Conservation (phyloP, 2,797 vertebrate genomes). For the Dipus sagitta region DNA sequence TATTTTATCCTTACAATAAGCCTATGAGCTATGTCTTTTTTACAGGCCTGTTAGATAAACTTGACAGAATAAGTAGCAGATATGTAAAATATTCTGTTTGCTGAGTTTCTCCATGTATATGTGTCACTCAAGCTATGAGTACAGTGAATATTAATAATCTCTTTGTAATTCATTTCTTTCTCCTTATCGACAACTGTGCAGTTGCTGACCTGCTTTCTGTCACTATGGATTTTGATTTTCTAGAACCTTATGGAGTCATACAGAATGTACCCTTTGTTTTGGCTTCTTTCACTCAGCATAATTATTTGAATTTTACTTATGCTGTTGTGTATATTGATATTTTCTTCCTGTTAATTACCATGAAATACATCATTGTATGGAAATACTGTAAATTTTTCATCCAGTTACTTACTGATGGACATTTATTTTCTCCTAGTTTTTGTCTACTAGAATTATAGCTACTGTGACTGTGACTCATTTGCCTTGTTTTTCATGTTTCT, state of each 20-base stretch:
- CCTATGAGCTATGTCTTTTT: not conserved
- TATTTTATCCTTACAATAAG: slow-evolving; percentile 36
- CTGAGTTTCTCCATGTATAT: slow-evolving; percentile 46
- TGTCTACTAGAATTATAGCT: not conserved
- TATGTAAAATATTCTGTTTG: slow-evolving; percentile 9
- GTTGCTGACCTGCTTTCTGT: slow-evolving; percentile 64
- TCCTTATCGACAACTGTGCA: not conserved
- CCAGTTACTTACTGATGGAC: not conserved
- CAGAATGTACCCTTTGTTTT: not conserved
- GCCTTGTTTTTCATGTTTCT: not conserved
- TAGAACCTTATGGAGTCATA: slow-evolving; percentile 1
- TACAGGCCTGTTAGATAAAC: slow-evolving; percentile 9
- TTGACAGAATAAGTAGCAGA: slow-evolving; percentile 31
- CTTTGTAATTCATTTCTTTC: slow-evolving; percentile 46
- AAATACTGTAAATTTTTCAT: not conserved
- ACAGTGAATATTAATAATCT: slow-evolving; percentile 22
- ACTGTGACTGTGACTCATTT: not conserved
- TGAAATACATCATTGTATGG: not conserved
- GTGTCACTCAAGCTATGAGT: not conserved
- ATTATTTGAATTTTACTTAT: slow-evolving; percentile 23
- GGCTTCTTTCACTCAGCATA: slow-evolving; percentile 45
- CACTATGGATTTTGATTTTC: slow-evolving; percentile 50
- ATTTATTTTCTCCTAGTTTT: slow-evolving; percentile 53
- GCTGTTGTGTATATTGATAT: not conserved
- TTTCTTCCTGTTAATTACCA: slow-evolving; percentile 38